phyloP scores from a whole-genome alignment of 2,888 invertebrate genomes.

The Dynastes maya region DNA sequence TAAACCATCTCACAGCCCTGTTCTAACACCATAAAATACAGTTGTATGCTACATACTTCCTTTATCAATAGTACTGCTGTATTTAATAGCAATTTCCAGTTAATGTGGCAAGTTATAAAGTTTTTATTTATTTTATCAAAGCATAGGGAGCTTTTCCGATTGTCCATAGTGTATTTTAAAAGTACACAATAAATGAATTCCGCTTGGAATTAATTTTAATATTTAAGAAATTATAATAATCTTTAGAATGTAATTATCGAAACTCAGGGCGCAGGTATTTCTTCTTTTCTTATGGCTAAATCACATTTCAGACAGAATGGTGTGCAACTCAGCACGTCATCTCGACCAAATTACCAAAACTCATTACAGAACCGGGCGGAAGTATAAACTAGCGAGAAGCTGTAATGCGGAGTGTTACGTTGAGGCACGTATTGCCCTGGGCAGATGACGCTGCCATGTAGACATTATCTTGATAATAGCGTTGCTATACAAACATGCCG shows the following conservation, averaged over 20 bases:
- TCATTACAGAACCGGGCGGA: conserved; percentile 41
- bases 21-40: too few relatives aligned
- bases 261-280: neutral
- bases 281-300: conserved; percentile 9
- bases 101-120: too few relatives aligned
- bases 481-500: conserved; percentile 66
- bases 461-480: conserved; percentile 66
- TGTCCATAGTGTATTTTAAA: too few relatives aligned
- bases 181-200: too few relatives aligned
- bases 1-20: too few relatives aligned
- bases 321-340: conserved; percentile 44
- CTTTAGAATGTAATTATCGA: neutral
- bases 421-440: conserved; percentile 40
- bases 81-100: too few relatives aligned
- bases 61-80: too few relatives aligned
- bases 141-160: too few relatives aligned
- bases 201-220: too few relatives aligned
- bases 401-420: conserved; percentile 39
- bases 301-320: conserved; percentile 17
- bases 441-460: conserved; percentile 57
- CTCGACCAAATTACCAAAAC: conserved; percentile 39
- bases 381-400: conserved; percentile 39
- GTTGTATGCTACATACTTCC: too few relatives aligned
- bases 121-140: too few relatives aligned
- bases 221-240: neutral